Percentiles rank a stretch among this genome's conserved stretches.
Conservation (phyloP, 1,140 invertebrate species). For the Alviniconcha marisindica region DNA sequence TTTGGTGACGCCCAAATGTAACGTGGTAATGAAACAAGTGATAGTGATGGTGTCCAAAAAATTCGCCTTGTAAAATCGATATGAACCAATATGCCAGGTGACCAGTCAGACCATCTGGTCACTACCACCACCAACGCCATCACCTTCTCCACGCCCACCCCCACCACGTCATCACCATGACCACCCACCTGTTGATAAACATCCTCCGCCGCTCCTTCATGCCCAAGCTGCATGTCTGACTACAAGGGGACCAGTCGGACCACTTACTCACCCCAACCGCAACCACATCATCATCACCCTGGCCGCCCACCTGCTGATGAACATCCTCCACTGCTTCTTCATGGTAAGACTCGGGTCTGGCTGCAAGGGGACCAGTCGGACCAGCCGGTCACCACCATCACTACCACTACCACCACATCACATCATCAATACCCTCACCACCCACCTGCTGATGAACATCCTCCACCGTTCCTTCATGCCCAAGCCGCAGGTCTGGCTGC, state of each 20-base stretch:
- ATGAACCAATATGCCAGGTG: too few relatives aligned
- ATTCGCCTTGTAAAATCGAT: too few relatives aligned
- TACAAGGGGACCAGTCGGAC: constrained; percentile 81
- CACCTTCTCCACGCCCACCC: background rate
- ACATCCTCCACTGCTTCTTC: background rate
- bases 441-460: constrained; percentile 57
- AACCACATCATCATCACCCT: background rate
- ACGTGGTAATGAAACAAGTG: too few relatives aligned
- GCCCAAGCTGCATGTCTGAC: constrained; percentile 78
- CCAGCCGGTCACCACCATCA: constrained; percentile 66
- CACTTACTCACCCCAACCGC: constrained; percentile 65
- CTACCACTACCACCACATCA: background rate
- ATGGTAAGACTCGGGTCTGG: constrained; percentile 77
- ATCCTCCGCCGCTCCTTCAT: constrained; percentile 68
- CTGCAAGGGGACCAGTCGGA: constrained; percentile 81
- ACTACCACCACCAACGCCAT: background rate
- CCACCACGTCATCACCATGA: too few relatives aligned
- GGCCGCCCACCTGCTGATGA: background rate
- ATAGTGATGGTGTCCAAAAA: too few relatives aligned
- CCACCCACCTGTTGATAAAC: constrained; percentile 52
- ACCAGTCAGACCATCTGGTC: constrained; percentile 78
- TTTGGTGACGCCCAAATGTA: too few relatives aligned
- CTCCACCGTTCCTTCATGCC: constrained; percentile 68
- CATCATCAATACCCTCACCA: background rate
- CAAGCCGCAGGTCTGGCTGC: constrained; percentile 80